Conservation (phyloP, 2,797 vertebrate species). For the Catamblyrhynchus diadema region DNA sequence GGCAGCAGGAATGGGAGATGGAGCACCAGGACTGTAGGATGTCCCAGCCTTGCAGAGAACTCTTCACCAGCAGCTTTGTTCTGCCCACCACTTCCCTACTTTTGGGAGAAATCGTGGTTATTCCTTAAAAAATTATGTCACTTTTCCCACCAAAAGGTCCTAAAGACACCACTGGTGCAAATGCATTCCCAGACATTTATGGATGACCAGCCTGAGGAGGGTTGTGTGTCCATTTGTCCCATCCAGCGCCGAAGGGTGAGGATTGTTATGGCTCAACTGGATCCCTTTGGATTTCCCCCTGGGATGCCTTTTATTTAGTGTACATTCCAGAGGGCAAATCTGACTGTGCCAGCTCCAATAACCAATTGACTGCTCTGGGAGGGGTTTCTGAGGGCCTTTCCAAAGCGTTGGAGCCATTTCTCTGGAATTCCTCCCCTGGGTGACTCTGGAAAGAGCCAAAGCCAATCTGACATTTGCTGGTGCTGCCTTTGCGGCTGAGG, state of each 20-base stretch:
- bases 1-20: not conserved
- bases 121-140: not conserved
- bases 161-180: not conserved
- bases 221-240: rapidly evolving
- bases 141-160: not conserved
- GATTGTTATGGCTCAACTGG: not conserved
- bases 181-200: not conserved
- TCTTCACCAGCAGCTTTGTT: not conserved
- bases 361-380: not conserved
- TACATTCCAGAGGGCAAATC: not conserved
- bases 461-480: not conserved
- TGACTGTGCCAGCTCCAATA: not conserved
- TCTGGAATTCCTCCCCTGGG: not conserved
- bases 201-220: not conserved
- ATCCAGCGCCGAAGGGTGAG: rapidly evolving
- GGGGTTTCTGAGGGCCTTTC: not conserved
- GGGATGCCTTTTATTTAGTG: not conserved
- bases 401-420: not conserved
- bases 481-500: not conserved
- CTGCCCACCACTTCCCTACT: rapidly evolving
- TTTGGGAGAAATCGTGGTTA: not conserved
- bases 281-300: not conserved
- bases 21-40: not conserved
- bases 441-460: not conserved
- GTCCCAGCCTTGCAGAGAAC: rapidly evolving